A percentile compares a stretch with the other conserved stretches of the same genome.
Evolutionary conservation across 2,888 invertebrate species (phyloP).

Genomic region (Eueremaeus valkanovi): DNA sequence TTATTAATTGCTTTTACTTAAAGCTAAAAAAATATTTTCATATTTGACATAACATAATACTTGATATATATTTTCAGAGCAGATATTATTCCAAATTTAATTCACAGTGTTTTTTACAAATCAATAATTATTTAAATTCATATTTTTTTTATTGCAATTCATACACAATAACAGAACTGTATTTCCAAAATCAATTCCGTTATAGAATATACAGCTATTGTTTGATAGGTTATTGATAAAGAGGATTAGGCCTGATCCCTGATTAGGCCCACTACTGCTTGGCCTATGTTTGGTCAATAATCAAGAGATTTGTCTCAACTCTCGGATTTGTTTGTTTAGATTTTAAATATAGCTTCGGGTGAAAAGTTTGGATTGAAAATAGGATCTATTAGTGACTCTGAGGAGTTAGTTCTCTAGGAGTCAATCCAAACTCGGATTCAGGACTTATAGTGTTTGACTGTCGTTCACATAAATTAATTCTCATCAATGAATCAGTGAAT

Average conservation of each 20-base stretch:
- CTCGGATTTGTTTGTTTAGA: not conserved
- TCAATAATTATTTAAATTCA: not conserved
- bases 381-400: slow-evolving; percentile 17
- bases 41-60: too few species aligned
- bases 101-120: not conserved
- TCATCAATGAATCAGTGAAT: slow-evolving; percentile 10
- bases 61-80: not conserved
- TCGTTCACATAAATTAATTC: not conserved
- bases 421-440: not conserved
- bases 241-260: not conserved
- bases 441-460: not conserved
- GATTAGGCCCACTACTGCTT: not conserved
- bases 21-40: too few species aligned
- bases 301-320: not conserved
- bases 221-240: slow-evolving; percentile 10
- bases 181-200: not conserved
- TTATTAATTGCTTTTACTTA: too few species aligned
- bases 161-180: too few species aligned
- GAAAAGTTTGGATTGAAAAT: slow-evolving; percentile 10
- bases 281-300: not conserved
- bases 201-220: not conserved
- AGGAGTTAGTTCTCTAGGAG: not conserved
- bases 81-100: not conserved
- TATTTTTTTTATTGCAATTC: too few species aligned
- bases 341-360: slow-evolving; percentile 10